phyloP scores from a whole-genome alignment of 2,113 vertebrate species.

The Phoenicopterus ruber region DNA sequence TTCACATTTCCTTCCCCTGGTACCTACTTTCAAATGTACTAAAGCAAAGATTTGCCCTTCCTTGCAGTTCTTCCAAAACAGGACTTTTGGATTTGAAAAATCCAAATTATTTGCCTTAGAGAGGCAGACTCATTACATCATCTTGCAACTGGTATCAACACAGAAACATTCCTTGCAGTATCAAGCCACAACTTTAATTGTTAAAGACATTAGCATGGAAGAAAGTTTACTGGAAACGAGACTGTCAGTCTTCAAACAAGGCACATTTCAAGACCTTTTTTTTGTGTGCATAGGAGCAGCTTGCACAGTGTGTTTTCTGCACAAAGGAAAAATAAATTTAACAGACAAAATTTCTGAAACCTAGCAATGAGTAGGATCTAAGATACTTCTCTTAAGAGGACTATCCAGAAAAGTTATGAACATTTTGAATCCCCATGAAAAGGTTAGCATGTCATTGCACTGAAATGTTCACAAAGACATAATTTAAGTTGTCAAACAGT shows the following conservation, averaged over 20 bases:
- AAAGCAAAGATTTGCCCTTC: background rate
- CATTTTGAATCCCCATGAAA: background rate
- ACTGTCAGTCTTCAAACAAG: background rate
- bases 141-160: background rate
- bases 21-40: background rate
- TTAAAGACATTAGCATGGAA: background rate
- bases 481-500: background rate
- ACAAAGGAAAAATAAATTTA: background rate
- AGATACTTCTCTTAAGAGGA: background rate
- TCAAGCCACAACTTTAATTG: background rate
- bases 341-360: background rate
- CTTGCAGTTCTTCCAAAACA: background rate
- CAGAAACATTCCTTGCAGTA: background rate
- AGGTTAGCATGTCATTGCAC: background rate
- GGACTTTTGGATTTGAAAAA: background rate
- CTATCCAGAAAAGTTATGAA: background rate
- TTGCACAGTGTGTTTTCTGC: background rate
- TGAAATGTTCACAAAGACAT: background rate
- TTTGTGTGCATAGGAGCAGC: background rate
- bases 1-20: background rate
- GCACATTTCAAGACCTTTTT: background rate
- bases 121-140: background rate
- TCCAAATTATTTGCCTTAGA: background rate
- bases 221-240: background rate
- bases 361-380: background rate